Percentiles rank a stretch among this genome's conserved stretches.
phyloP scores from a whole-genome alignment of 1,140 invertebrate species.

The Tribolium castaneum region DNA sequence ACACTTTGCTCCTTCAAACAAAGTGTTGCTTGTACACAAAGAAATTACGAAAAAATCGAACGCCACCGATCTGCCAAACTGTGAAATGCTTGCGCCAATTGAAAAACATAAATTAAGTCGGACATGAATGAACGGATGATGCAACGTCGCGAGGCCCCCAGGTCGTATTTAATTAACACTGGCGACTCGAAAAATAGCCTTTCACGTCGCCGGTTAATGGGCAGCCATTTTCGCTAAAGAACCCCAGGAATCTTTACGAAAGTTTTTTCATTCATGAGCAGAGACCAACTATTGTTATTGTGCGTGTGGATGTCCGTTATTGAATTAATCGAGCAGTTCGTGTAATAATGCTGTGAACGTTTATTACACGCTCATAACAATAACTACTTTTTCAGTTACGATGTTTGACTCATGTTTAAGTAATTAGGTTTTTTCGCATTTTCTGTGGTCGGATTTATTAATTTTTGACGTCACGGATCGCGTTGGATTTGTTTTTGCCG shows the following conservation, averaged over 20 bases:
- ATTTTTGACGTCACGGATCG: not conserved
- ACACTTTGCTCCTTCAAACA: conserved; percentile 4
- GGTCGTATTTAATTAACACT: not conserved
- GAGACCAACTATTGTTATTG: not conserved
- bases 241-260: not conserved
- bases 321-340: conserved; percentile 3
- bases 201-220: not conserved
- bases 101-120: not conserved
- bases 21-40: not conserved
- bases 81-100: not conserved
- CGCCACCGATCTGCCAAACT: not conserved
- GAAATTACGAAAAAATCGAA: not conserved
- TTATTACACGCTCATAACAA: not conserved
- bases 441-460: not conserved
- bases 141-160: not conserved
- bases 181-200: not conserved
- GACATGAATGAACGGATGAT: conserved; percentile 13
- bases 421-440: not conserved
- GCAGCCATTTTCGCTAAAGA: too few species aligned
- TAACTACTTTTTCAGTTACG: not conserved
- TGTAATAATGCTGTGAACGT: conserved; percentile 8
- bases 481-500: not conserved
- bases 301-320: not conserved
- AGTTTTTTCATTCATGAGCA: conserved; percentile 16
- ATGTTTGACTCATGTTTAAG: not conserved